phyloP scores from a whole-genome alignment of 2,888 invertebrate species.

The Tiliacea citrago region DNA sequence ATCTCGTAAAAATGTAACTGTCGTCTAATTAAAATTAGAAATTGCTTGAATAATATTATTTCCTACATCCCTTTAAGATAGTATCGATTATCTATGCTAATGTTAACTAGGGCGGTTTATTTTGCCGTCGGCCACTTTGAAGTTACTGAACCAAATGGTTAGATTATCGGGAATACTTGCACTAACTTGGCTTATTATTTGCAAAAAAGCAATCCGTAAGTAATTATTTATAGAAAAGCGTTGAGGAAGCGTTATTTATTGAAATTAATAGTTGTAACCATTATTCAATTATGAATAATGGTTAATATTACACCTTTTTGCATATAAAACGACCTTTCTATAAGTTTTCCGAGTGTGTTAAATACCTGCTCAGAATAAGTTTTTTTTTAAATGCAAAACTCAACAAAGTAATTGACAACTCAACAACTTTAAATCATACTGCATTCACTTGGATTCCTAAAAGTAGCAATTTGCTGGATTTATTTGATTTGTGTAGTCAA shows the following conservation, averaged over 20 bases:
- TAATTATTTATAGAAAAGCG: slow-evolving; percentile 47
- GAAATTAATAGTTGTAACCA: slow-evolving; percentile 32
- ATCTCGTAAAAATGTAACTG: slow-evolving; percentile 56
- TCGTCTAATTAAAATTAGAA: slow-evolving; percentile 59
- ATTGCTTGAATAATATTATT: slow-evolving; percentile 57
- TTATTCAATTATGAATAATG: slow-evolving; percentile 29
- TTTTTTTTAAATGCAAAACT: background rate
- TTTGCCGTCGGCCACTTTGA: slow-evolving; percentile 55
- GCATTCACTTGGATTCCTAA: background rate
- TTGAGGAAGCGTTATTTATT: slow-evolving; percentile 48
- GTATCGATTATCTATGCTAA: slow-evolving; percentile 53
- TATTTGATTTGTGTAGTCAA: background rate
- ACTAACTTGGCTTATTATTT: slow-evolving; percentile 26
- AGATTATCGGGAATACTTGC: slow-evolving; percentile 32
- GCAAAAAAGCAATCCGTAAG: slow-evolving; percentile 46
- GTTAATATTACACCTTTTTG: slow-evolving; percentile 27
- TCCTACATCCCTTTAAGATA: slow-evolving; percentile 44
- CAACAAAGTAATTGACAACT: background rate
- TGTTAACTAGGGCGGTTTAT: slow-evolving; percentile 38
- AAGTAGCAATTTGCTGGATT: background rate
- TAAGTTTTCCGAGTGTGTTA: slow-evolving; percentile 9
- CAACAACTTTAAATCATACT: background rate
- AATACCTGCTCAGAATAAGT: background rate
- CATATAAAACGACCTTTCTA: slow-evolving; percentile 17
- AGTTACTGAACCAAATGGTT: slow-evolving; percentile 52